These are phyloP conservation scores for Eilema sororculum DNA, from an alignment of 2,888 invertebrate genomes.

Conservation along the genomic window DNA sequence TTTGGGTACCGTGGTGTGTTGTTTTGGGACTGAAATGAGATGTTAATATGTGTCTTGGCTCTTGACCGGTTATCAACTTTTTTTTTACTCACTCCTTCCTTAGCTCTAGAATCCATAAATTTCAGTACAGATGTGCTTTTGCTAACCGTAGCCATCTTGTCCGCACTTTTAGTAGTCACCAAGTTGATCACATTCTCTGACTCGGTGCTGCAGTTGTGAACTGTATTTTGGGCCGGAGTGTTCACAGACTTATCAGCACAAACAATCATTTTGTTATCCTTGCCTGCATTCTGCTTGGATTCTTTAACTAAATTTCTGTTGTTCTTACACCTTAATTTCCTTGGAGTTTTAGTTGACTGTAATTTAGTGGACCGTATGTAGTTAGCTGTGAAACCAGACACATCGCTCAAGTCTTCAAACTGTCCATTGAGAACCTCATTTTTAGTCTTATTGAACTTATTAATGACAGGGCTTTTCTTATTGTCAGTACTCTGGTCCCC, in stretches of 20 bases:
- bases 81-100: constrained; percentile 25
- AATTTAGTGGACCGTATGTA: constrained; percentile 83
- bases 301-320: constrained; percentile 69
- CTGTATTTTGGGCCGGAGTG: constrained; percentile 53
- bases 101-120: constrained; percentile 66
- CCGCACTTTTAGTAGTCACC: constrained; percentile 64
- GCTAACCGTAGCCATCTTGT: constrained; percentile 59
- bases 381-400: constrained; percentile 82
- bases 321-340: constrained; percentile 68
- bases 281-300: constrained; percentile 54
- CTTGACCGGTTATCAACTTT: constrained; percentile 32
- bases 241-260: constrained; percentile 74
- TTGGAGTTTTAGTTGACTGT: constrained; percentile 68
- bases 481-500: constrained; percentile 54
- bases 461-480: constrained; percentile 48
- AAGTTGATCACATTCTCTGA: constrained; percentile 76
- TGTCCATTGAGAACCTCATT: constrained; percentile 64
- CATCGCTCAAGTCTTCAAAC: constrained; percentile 81
- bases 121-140: constrained; percentile 74
- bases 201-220: constrained; percentile 73
- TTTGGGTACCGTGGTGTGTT: constrained; percentile 74
- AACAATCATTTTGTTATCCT: constrained; percentile 62
- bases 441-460: constrained; percentile 47
- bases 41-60: constrained; percentile 59
- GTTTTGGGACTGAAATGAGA: constrained; percentile 70